Conservation (phyloP, 2,113 vertebrate genomes). For the Onychostoma macrolepis region DNA sequence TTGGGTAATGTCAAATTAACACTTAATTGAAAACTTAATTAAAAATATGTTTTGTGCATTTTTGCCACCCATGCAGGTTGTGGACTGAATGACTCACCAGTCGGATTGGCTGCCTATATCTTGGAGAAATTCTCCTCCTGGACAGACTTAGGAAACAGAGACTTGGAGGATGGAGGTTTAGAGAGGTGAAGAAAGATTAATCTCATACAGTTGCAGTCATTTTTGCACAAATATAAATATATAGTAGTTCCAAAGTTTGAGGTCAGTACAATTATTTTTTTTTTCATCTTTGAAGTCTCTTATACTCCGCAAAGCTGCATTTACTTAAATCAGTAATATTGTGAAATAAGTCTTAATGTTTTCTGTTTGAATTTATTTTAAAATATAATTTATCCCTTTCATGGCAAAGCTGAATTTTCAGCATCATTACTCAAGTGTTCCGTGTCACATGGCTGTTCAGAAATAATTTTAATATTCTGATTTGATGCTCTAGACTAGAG, state of each 20-base stretch:
- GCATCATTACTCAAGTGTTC: not conserved
- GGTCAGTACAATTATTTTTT: not conserved
- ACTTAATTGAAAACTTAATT: not conserved
- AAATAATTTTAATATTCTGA: not conserved
- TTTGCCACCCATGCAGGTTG: conserved; percentile 73
- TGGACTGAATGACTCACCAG: conserved; percentile 84
- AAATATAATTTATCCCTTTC: not conserved
- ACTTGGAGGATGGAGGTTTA: conserved; percentile 80
- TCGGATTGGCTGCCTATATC: conserved; percentile 86
- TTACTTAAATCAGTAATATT: not conserved
- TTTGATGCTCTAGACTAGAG: not conserved
- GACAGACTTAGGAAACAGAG: conserved; percentile 75
- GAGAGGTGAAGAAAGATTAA: conserved; percentile 74
- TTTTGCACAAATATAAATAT: not conserved
- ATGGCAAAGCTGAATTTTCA: not conserved
- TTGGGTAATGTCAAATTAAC: not conserved
- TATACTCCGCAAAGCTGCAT: not conserved
- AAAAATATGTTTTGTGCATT: not conserved
- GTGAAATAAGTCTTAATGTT: not conserved
- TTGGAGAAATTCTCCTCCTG: conserved; percentile 89
- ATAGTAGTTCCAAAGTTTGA: not conserved
- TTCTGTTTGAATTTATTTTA: not conserved
- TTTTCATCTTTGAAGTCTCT: not conserved
- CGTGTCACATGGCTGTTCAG: not conserved
- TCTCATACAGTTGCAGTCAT: not conserved